phyloP scores from a whole-genome alignment of 2,888 invertebrate genomes.

The Aethes cnicana region DNA sequence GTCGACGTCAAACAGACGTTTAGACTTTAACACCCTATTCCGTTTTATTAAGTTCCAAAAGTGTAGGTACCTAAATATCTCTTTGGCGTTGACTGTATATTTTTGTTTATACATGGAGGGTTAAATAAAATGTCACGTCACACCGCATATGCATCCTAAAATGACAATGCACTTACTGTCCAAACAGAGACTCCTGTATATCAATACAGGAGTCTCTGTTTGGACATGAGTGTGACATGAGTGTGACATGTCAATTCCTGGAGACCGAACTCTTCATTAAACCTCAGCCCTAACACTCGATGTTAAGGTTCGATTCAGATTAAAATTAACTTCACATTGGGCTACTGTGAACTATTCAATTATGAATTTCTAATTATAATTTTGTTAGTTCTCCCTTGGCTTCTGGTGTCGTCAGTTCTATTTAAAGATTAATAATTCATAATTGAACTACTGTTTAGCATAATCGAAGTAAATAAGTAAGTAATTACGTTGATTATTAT shows the following conservation, averaged over 20 bases:
- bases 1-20: too few relatives aligned
- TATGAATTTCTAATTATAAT: slow-evolving; percentile 20
- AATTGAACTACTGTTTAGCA: slow-evolving; percentile 5
- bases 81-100: too few relatives aligned
- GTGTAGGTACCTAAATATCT: too few relatives aligned
- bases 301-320: background rate
- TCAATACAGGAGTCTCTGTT: too few relatives aligned
- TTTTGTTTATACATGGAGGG: too few relatives aligned
- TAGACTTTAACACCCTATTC: too few relatives aligned
- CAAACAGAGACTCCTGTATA: background rate
- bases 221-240: too few relatives aligned
- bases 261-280: background rate
- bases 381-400: slow-evolving; percentile 10
- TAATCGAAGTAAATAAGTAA: background rate
- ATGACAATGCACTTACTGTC: background rate
- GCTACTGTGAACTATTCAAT: slow-evolving; percentile 40
- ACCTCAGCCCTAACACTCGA: background rate
- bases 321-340: too few relatives aligned
- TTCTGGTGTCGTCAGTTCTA: slow-evolving; percentile 24
- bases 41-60: too few relatives aligned
- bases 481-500: too few relatives aligned
- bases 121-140: too few relatives aligned
- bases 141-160: background rate
- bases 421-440: slow-evolving; percentile 7
- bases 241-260: slow-evolving; percentile 13